Base-by-base conservation (phyloP, 2,113 vertebrate species). In the Choloepus hoffmanni region DNA sequence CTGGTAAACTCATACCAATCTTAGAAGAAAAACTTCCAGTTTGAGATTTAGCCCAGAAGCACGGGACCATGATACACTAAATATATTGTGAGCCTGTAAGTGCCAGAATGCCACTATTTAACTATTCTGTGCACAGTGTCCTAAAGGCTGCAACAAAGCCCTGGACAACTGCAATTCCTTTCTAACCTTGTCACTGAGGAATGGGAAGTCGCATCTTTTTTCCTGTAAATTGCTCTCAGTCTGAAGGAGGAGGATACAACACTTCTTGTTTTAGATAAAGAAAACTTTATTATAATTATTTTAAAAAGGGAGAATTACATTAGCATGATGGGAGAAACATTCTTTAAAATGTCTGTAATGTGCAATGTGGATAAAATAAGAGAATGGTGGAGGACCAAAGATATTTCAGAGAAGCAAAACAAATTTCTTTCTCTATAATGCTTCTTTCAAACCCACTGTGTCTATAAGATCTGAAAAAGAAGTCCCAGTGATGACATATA, bases 401-500 rank as follows among this genome's bases (percentile, higher is more conserved):
- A 24, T 81, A 81, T 73, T 95, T 95, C 60, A 88, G 40, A 72
- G 63, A 82, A 48, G 36, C 26, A 92, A 83, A 97, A 90, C 62
- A 28, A 70, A 65, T 90, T 67, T 92, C 48, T 85, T 89, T 55
- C 50, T 82, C 62, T 6, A 19, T 84, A 78, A 63, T 68, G 40
- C 12, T 92, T 67, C 68, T 85, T 92, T 95, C 48, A 68, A 79
- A 76, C 14, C 62, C 30, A 62, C 28, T 2, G 0, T 89, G 2
- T 94, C 85, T 79, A 58, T 60, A 88, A 90, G 33, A 85, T 70
- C 84, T 70, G 68, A 79, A 78, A 91, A 92, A 92, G 73, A 95
- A 55, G 8, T 72, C 63, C 70, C 67, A 78, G 50, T 78, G 70
- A 73, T 90, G 78, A 63, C 65, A 84, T 89, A 79, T 21, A 63